phyloP scores from a whole-genome alignment of 2,113 vertebrate species.

The Paradoxurus hermaphroditus region DNA sequence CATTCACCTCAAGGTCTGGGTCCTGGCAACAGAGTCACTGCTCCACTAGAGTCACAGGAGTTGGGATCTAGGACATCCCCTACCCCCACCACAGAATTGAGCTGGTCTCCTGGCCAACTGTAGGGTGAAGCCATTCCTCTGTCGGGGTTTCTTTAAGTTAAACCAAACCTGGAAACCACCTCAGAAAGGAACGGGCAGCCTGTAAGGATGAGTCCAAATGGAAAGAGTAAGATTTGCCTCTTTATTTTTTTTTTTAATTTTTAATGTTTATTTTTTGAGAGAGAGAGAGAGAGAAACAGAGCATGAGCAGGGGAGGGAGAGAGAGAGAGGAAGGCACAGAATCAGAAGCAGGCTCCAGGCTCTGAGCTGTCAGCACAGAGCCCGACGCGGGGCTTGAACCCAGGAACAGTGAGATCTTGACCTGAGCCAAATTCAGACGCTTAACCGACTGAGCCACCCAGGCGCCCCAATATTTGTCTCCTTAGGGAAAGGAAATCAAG shows the following conservation, averaged over 20 bases:
- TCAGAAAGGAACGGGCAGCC: neutral
- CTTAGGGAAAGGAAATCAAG: neutral
- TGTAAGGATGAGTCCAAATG: neutral
- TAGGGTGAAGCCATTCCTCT: neutral
- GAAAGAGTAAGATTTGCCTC: neutral
- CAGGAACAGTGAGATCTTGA: no score
- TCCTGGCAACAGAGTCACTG: neutral
- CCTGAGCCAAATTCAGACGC: no score
- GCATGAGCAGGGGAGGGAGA: no score
- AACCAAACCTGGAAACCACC: neutral
- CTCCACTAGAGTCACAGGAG: neutral
- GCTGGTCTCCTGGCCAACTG: neutral
- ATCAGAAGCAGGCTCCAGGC: no score
- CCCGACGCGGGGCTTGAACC: no score
- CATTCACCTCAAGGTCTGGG: neutral
- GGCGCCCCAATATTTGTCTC: neutral
- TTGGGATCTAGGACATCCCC: neutral
- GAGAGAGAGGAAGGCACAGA: no score
- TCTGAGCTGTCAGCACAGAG: no score
- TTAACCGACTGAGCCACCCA: no score
- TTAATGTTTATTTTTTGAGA: no score
- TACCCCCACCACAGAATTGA: fast-evolving
- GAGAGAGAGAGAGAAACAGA: no score
- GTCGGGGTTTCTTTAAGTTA: neutral
- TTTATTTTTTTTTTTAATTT: neutral